These are phyloP conservation scores for Rhabdophis nuchalis DNA, from an alignment of 2,797 vertebrate species.

Conservation along the genomic window DNA sequence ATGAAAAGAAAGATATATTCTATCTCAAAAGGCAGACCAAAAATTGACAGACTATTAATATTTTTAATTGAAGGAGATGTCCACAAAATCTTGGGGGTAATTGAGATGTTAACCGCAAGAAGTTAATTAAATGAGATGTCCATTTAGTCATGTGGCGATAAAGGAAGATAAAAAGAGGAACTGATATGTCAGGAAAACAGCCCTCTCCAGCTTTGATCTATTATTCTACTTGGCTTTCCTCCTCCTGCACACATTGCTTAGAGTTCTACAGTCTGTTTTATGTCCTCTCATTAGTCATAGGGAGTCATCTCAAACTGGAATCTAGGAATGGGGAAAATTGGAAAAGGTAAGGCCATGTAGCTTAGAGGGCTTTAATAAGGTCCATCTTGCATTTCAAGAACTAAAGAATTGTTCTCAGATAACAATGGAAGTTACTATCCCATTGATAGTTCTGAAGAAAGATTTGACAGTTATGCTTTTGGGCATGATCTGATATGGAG, in stretches of 20 bases:
- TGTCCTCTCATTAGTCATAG: background rate
- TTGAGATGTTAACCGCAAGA: background rate
- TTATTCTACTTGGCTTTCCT: background rate
- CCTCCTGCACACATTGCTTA: background rate
- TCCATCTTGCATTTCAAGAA: background rate
- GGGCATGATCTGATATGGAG: background rate
- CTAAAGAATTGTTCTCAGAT: background rate
- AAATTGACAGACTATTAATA: background rate
- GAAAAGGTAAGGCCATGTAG: background rate
- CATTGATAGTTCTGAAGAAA: background rate
- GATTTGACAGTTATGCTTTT: background rate
- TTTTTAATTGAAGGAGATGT: background rate
- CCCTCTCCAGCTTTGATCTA: background rate
- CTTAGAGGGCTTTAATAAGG: background rate
- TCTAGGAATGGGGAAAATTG: background rate
- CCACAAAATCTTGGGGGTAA: background rate
- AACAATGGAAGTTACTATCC: background rate
- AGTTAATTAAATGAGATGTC: background rate
- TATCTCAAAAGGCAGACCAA: background rate
- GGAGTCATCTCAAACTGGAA: background rate
- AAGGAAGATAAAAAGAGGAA: background rate
- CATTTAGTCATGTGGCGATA: background rate
- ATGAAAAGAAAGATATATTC: background rate
- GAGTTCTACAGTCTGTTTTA: background rate
- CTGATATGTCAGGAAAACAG: background rate